These are phyloP conservation scores for Condylostylus longicornis DNA, from an alignment of 1,140 invertebrate genomes.

Conservation along the genomic window DNA sequence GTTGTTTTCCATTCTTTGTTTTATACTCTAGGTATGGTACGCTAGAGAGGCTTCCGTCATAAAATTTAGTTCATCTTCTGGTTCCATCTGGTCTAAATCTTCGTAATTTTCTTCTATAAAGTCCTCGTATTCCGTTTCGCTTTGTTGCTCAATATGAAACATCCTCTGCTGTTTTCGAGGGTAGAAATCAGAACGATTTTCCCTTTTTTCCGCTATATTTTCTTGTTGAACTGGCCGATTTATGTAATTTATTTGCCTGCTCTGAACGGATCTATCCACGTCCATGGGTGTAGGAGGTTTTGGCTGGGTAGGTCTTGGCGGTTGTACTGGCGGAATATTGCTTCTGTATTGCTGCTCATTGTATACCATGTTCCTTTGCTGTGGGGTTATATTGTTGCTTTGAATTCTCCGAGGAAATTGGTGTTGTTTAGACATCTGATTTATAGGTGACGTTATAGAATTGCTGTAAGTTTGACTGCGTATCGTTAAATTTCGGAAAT, in stretches of 20 bases:
- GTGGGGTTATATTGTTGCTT: neutral
- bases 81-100: neutral
- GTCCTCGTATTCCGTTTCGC: slow-evolving; percentile 2
- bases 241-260: neutral
- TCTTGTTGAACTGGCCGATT: neutral
- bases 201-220: neutral
- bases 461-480: neutral
- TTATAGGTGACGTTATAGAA: neutral
- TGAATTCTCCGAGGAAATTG: neutral
- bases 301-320: neutral
- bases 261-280: neutral
- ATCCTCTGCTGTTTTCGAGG: neutral
- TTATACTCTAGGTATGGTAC: neutral
- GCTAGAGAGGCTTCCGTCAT: slow-evolving; percentile 1
- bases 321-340: neutral
- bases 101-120: slow-evolving; percentile 4
- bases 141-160: too few species aligned
- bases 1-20: neutral
- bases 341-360: neutral
- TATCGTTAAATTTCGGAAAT: neutral
- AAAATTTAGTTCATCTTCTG: slow-evolving; percentile 2
- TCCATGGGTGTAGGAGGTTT: neutral
- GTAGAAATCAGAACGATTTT: neutral
- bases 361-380: neutral
- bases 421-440: neutral